A percentile compares a stretch with the other conserved stretches of the same genome.
phyloP scores from a whole-genome alignment of 2,113 vertebrate genomes.

The Actinemys pallida region DNA sequence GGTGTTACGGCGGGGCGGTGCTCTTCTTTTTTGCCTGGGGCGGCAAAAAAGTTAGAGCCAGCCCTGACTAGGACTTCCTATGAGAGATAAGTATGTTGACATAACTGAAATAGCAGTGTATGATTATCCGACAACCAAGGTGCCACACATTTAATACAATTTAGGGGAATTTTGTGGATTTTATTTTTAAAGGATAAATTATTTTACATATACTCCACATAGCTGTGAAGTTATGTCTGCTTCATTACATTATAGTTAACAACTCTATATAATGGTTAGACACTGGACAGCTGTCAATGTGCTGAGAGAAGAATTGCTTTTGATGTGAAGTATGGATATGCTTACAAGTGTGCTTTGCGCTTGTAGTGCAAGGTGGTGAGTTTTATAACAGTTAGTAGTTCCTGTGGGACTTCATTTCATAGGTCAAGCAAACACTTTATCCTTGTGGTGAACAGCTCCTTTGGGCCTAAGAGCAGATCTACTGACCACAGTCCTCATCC shows the following conservation, averaged over 20 bases:
- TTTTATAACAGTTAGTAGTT: neutral
- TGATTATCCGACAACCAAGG: slow-evolving; percentile 38
- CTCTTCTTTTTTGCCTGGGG: too few species aligned
- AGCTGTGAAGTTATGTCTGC: slow-evolving; percentile 39
- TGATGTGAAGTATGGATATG: neutral
- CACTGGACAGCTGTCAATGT: neutral
- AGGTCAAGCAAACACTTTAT: neutral
- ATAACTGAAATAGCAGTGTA: slow-evolving; percentile 24
- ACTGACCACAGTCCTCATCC: neutral
- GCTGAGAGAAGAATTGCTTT: neutral
- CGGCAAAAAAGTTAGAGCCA: too few species aligned
- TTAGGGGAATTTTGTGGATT: slow-evolving; percentile 38
- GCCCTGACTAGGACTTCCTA: neutral
- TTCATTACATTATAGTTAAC: slow-evolving; percentile 46
- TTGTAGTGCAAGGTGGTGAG: neutral
- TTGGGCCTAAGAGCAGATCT: neutral
- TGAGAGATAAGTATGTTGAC: slow-evolving; percentile 5
- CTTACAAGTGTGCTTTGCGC: neutral
- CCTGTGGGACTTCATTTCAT: neutral
- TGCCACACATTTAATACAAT: slow-evolving; percentile 8
- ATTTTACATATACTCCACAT: slow-evolving; percentile 41
- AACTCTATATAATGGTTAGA: neutral
- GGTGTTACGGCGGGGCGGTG: too few species aligned
- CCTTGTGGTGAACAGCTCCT: neutral
- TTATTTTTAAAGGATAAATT: slow-evolving; percentile 56